Base-by-base conservation (phyloP, 2,113 vertebrate species). In the Zosterops hypoxanthus region DNA sequence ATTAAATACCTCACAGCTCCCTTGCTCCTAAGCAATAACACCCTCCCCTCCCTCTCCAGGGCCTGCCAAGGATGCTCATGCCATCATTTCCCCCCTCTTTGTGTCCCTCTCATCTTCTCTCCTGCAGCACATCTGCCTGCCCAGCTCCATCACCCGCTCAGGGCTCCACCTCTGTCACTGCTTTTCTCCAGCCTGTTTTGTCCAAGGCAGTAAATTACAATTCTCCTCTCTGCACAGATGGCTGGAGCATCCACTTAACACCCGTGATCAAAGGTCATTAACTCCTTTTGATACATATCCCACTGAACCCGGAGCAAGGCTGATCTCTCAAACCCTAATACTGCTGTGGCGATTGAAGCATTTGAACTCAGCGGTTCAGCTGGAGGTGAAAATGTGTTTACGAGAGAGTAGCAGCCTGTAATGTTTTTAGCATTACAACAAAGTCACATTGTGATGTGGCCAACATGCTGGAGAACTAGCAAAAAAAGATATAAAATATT, bases 351-450 rank as follows among this genome's bases (percentile, higher is more conserved):
- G 78, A 79, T 6, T 23, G 61, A 84, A 72, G 33, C 41, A 47
- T 47, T 59, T 79, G 46, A 87, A 64, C 68, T 61, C 82, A 15
- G 75, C 16, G 72, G 82, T 79, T 85, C 86, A 82, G 25, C 36
- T 34, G 47, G 82, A 95, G 75, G 87, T 73, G 75, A 95, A 93
- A 95, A 92, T 19, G 86, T 69, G 66, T 91, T 96, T 91, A 91
- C 0, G 0, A 95, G 83, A 87, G 90, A 92, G 87, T 9, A 92
- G 78, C 69, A 75, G 29, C 39, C 86, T 65, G 49, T 65, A 86
- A 95, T 94, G 81, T 24, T 94, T 91, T 82, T 39, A 91, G 89
- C 91, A 87, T 69, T 92, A 56, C 88, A 92, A 88, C 69, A 68
- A 84, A 92, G 73, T 89, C 61, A 33, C 29, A 59, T 36, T 87